Percentiles rank a stretch among this genome's conserved stretches.
phyloP scores from a whole-genome alignment of 2,113 vertebrate species.

The Cyanistes caeruleus region DNA sequence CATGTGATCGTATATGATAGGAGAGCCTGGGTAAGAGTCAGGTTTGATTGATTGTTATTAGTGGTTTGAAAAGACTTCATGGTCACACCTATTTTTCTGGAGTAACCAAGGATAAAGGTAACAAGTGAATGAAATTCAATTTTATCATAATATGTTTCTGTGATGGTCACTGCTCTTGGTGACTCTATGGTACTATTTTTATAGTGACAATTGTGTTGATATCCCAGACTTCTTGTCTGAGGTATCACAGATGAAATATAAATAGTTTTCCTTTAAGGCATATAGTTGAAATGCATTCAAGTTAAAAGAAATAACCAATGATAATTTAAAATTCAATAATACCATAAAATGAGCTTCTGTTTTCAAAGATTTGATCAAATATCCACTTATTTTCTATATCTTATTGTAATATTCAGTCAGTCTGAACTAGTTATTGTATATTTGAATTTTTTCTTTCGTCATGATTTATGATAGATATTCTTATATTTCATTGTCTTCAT shows the following conservation, averaged over 20 bases:
- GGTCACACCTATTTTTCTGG: background rate
- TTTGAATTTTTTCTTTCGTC: background rate
- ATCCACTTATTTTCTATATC: background rate
- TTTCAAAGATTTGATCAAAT: constrained; percentile 6
- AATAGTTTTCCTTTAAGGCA: background rate
- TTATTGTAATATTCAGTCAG: background rate
- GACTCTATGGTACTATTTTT: background rate
- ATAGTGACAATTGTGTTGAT: background rate
- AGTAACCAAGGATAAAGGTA: background rate
- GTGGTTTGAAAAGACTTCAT: background rate
- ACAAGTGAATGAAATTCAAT: background rate
- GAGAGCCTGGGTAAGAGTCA: background rate
- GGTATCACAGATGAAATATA: background rate
- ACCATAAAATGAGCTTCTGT: background rate
- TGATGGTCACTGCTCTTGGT: background rate
- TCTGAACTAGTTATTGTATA: background rate
- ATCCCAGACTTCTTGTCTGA: background rate
- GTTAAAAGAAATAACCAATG: background rate
- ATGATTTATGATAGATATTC: background rate
- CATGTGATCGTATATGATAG: background rate
- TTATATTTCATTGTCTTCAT: background rate
- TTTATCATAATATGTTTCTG: background rate
- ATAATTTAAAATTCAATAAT: background rate
- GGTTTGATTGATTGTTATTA: background rate
- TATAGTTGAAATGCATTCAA: background rate